These are phyloP conservation scores for Formica selysi DNA, from an alignment of 1,140 invertebrate genomes.

Conservation along the genomic window DNA sequence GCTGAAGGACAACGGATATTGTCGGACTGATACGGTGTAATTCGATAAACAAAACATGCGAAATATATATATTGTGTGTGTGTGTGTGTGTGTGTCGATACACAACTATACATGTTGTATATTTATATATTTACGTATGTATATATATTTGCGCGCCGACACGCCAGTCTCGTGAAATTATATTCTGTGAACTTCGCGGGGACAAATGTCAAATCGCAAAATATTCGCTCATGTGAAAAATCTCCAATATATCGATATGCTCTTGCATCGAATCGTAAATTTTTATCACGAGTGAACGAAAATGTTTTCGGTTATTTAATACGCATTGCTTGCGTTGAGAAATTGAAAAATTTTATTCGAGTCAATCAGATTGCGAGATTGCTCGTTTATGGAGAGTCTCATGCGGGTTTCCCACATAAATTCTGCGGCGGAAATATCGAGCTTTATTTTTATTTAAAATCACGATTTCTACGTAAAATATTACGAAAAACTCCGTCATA, in stretches of 20 bases:
- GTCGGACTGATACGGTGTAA: slow-evolving; percentile 11
- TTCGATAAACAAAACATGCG: slow-evolving; percentile 30
- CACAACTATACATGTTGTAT: background rate
- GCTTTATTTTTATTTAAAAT: background rate
- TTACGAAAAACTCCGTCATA: background rate
- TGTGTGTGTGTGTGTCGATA: background rate
- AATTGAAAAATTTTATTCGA: background rate
- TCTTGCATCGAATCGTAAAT: slow-evolving; percentile 1
- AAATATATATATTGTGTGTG: background rate
- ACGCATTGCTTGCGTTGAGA: background rate
- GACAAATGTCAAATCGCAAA: background rate
- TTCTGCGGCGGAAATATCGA: background rate
- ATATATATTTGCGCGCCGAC: slow-evolving; percentile 10
- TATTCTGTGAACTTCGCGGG: slow-evolving; percentile 36
- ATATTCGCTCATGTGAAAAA: slow-evolving; percentile 12
- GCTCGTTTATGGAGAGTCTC: background rate
- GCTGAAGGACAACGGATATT: slow-evolving; percentile 31
- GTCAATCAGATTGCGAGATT: slow-evolving; percentile 6
- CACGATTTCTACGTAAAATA: background rate
- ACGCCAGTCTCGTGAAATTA: background rate
- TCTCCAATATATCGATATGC: background rate
- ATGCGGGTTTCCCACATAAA: background rate
- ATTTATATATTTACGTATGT: background rate
- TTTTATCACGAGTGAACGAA: background rate
- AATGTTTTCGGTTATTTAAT: no score